These are phyloP conservation scores for Sciurus carolinensis DNA, from an alignment of 2,797 vertebrate species.

Conservation along the genomic window DNA sequence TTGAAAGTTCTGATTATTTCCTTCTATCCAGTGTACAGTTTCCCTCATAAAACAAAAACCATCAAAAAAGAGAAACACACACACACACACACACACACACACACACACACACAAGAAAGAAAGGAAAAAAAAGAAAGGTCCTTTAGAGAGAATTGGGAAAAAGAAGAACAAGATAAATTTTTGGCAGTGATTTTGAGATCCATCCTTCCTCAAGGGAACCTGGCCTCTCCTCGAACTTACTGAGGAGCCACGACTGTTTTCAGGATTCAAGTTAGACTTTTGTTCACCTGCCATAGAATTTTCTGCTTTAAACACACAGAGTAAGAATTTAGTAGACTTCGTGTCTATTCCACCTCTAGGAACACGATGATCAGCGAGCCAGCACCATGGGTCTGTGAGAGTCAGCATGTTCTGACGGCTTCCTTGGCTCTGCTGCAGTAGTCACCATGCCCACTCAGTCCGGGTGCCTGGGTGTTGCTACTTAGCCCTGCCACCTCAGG, in stretches of 20 bases:
- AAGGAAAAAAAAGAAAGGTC: too few species aligned
- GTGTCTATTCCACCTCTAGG: background rate
- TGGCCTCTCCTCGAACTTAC: background rate
- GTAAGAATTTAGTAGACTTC: background rate
- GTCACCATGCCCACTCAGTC: background rate
- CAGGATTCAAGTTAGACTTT: background rate
- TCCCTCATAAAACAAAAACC: background rate
- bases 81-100: too few species aligned
- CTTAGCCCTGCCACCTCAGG: background rate
- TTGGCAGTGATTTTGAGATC: too few species aligned
- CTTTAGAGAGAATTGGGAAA: background rate
- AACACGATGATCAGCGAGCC: background rate
- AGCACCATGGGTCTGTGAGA: rapidly evolving
- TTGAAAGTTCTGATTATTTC: background rate
- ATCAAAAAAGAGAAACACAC: too few species aligned
- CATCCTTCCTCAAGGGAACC: background rate
- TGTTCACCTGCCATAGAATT: background rate
- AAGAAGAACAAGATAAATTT: background rate
- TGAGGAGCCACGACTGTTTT: background rate
- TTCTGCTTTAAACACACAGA: background rate
- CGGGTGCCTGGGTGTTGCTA: rapidly evolving
- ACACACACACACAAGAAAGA: too few species aligned
- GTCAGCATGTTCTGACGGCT: background rate
- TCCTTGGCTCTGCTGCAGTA: background rate
- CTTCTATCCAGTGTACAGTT: background rate